phyloP scores from a whole-genome alignment of 2,888 invertebrate species.

The Thelaira solivaga region DNA sequence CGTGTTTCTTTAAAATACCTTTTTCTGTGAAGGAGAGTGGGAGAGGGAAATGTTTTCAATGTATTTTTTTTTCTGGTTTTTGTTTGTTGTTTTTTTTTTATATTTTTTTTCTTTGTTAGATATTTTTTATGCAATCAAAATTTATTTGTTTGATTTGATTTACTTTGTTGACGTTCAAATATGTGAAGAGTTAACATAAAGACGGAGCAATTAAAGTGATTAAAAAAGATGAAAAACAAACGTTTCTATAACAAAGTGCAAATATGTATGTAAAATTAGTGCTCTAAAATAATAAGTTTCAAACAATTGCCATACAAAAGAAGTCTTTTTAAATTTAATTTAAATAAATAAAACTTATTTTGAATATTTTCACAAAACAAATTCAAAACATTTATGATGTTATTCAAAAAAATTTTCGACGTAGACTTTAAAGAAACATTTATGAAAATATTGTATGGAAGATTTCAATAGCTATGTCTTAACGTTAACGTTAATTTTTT shows the following conservation, averaged over 20 bases:
- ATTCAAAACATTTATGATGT: too few relatives aligned
- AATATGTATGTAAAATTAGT: conserved; percentile 43
- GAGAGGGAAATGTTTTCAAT: conserved; percentile 60
- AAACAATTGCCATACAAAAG: conserved; percentile 13
- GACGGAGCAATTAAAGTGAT: conserved; percentile 45
- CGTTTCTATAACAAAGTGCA: conserved; percentile 50
- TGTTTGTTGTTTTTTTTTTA: neutral
- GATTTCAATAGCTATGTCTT: too few relatives aligned
- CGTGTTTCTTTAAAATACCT: conserved; percentile 93
- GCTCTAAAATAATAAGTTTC: conserved; percentile 24
- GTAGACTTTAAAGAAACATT: too few relatives aligned
- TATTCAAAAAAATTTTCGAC: too few relatives aligned
- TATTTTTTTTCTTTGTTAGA: conserved; percentile 1
- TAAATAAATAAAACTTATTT: too few relatives aligned
- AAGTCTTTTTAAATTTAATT: neutral
- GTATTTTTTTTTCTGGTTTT: conserved; percentile 15
- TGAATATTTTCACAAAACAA: too few relatives aligned
- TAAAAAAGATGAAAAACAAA: conserved; percentile 42
- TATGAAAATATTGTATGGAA: too few relatives aligned
- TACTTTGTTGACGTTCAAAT: conserved; percentile 60
- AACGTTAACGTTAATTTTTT: too few relatives aligned
- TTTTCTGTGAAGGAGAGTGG: conserved; percentile 81
- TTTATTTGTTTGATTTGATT: too few relatives aligned
- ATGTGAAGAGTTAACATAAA: conserved; percentile 55
- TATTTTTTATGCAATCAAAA: too few relatives aligned